Base-by-base conservation (phyloP, 1,140 invertebrate genomes). In the Drosophila paulistorum region DNA sequence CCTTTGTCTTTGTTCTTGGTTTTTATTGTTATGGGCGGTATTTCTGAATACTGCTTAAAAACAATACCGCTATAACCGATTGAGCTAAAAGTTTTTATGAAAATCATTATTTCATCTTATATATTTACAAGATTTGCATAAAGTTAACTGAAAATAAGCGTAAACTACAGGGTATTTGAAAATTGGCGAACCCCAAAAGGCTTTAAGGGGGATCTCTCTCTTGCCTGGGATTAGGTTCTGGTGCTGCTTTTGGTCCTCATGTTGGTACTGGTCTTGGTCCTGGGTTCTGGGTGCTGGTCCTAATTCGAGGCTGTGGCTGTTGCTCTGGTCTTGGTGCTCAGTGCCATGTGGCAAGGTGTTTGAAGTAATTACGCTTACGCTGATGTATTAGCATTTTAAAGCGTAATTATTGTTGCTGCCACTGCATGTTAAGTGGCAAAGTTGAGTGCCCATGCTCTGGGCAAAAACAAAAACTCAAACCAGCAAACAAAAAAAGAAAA, bases 381-480 rank as follows among this genome's bases (percentile, higher is more conserved):
- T 79, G 79, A 83, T 80, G 83, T 87, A 83, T 89, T 89, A 77
- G 80, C 84, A 89, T 89, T 87, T 89, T 79, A 72, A 77, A 75
- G 78, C 65, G 78, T 81, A 75, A 71, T 81, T 85, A 85, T 84
- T 81, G 71, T 42, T 78, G 71, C 58, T 78, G 72, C 48, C 71
- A 61, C 59, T 76, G 75, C 66, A 68, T 70, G 68, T 66, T 57
- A 65, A 84, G 78, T 81, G 74, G 48, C 62, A 54, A 57, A 60
- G 67, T 59, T 66, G 41, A 69, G 42, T 60, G 55, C 60, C 63
- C 23, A 68, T 64, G 69, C 42, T 51, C 17, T 62, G 41, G 69
- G 26, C 48, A 63, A n/a, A 35, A 39, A 60, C 20, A 48, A 26
- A 65, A n/a, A 65, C 48, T 39, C 37, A 11, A 39, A 39, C 20